Conservation (phyloP, 2,888 invertebrate species). For the Eudasyphora cyanicolor region DNA sequence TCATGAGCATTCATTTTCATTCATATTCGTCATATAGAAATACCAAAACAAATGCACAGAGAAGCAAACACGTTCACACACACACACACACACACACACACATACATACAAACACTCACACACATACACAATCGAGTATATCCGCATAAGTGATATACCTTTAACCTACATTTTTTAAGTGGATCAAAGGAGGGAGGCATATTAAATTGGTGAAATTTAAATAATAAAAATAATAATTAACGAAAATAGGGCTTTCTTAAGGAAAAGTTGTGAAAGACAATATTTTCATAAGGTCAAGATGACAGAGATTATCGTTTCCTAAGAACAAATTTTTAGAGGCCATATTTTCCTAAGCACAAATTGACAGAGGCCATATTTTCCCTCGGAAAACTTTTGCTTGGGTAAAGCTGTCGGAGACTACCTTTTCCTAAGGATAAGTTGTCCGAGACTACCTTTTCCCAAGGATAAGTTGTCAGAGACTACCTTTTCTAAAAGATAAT, state of each 20-base stretch:
- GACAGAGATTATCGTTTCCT: neutral
- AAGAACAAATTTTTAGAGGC: neutral
- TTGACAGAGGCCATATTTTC: neutral
- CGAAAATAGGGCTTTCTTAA: neutral
- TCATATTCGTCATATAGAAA: neutral
- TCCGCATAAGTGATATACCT: neutral
- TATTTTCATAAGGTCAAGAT: neutral
- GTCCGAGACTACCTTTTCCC: neutral
- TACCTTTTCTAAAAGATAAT: neutral
- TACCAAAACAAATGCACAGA: neutral
- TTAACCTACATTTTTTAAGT: constrained; percentile 14
- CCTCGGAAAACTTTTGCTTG: neutral
- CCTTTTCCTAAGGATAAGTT: neutral
- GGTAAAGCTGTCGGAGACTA: neutral
- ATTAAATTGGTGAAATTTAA: neutral
- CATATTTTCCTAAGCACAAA: neutral
- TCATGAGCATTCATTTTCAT: neutral
- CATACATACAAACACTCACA: neutral
- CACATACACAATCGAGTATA: neutral
- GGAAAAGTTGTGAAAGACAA: neutral
- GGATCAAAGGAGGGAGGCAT: neutral
- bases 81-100: neutral
- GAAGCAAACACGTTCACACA: neutral
- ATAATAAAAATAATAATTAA: too few species aligned
- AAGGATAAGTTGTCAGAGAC: neutral